Conservation (phyloP, 2,113 vertebrate genomes). For the Trogon surrucura region DNA sequence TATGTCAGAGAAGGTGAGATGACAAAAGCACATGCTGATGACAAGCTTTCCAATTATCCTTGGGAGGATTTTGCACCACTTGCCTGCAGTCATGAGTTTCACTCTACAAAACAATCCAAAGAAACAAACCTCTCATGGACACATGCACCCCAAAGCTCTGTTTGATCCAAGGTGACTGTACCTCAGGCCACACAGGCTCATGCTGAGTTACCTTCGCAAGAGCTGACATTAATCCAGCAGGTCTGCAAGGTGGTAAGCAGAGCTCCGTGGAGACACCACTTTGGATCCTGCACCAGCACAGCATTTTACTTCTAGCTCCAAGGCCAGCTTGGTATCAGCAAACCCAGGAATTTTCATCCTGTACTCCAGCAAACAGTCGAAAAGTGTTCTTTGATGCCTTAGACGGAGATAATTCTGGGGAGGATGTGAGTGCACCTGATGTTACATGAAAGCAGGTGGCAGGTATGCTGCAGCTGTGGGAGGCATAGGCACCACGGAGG, state of each 20-base stretch:
- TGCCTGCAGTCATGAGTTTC: not conserved
- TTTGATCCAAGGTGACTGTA: not conserved
- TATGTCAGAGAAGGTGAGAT: constrained; percentile 14
- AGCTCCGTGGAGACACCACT: not conserved
- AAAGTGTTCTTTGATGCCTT: not conserved
- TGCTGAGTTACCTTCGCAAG: not conserved
- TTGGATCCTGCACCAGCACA: not conserved
- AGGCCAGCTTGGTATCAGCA: not conserved
- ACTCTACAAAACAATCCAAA: not conserved
- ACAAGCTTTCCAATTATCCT: not conserved
- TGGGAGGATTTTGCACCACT: not conserved
- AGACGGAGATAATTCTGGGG: not conserved
- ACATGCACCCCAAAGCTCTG: not conserved
- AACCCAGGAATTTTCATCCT: not conserved
- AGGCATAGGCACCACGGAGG: not conserved
- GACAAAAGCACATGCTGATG: not conserved
- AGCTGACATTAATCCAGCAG: not conserved
- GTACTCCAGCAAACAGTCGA: not conserved
- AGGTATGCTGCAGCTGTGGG: not conserved
- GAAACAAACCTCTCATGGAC: not conserved
- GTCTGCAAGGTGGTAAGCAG: not conserved
- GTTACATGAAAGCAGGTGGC: not conserved
- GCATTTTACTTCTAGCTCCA: not conserved
- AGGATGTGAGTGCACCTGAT: not conserved
- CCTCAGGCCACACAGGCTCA: not conserved